A percentile compares a stretch with the other conserved stretches of the same genome.
phyloP scores from a whole-genome alignment of 2,797 vertebrate genomes.

The Mareca penelope region DNA sequence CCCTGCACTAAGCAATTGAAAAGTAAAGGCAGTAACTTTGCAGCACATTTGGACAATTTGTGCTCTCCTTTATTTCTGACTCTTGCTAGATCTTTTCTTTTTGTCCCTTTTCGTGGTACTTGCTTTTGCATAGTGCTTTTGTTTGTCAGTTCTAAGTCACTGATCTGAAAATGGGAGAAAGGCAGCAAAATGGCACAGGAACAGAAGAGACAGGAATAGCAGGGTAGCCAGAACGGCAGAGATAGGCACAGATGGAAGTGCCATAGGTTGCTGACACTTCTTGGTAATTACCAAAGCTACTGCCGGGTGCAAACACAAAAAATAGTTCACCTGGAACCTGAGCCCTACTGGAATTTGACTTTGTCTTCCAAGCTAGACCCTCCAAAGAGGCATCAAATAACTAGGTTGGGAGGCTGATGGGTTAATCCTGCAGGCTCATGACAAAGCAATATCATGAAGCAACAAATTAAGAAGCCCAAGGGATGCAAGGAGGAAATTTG shows the following conservation, averaged over 20 bases:
- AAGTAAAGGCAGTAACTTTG: not conserved
- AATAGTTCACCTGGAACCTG: not conserved
- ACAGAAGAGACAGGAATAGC: not conserved
- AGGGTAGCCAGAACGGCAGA: slow-evolving; percentile 1
- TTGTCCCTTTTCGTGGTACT: not conserved
- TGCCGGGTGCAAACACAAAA: not conserved
- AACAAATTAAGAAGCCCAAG: slow-evolving; percentile 40
- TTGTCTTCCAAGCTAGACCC: not conserved
- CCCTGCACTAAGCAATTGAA: not conserved
- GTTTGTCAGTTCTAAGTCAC: not conserved
- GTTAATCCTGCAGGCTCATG: slow-evolving; percentile 38
- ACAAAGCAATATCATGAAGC: slow-evolving; percentile 1
- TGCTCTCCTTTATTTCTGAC: not conserved
- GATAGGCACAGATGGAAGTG: not conserved
- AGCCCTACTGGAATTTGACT: not conserved
- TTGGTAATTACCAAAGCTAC: slow-evolving; percentile 14
- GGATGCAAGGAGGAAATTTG: slow-evolving; percentile 48
- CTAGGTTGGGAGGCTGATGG: not conserved
- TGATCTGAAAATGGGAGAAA: slow-evolving; percentile 4
- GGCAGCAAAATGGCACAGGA: slow-evolving; percentile 5
- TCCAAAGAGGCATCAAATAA: not conserved
- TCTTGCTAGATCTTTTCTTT: not conserved
- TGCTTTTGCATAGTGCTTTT: not conserved
- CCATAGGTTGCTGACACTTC: not conserved
- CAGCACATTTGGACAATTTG: not conserved